Evolutionary conservation across 2,888 invertebrate genomes (phyloP), one percentile per base, ranked within the genome.

Genomic region (Microchrysa polita): DNA sequence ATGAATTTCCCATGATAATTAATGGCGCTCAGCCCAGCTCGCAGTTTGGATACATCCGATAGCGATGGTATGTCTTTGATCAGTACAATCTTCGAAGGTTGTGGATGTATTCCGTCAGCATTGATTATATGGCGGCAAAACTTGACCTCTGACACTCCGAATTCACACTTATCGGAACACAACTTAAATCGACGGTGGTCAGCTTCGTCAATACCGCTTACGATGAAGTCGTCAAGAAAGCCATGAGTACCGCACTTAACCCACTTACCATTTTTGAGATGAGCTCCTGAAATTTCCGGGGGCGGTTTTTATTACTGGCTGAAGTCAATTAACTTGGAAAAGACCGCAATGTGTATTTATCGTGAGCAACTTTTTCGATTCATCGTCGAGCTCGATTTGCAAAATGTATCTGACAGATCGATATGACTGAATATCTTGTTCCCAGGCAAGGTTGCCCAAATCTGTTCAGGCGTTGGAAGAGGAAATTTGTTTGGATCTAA

Each of bases 51-150:
- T 14, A 67, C 23, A 34, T 67, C 34, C 2, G 20, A 23, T 10
- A 67, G 55, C 10, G 16, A 27, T 53, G 65, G 65, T 42, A 73
- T 63, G 40, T 73, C 61, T 1, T 14, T 14, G 16, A 73, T 55
- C 18, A 65, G 20, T n/a, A 27, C 52, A 9, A 44, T 59, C 14
- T 61, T 67, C 14, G 16, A 14, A 55, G 16, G 40, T 52, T 73
- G 20, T 23, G 73, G 73, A 23, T 42, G 16, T 10, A 22, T 22
- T 5, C 65, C 73, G 23, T 67, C 5, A 55, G 14, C 34, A 40
- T 73, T 55, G 22, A 73, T 67, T 18, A 73, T 55, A 40, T 40
- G 18, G 22, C 73, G 67, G 4, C 53, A 67, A 42, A 63, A 73
- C 16, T 65, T 52, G 9, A 73, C 42, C 40, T 73, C 67, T n/a